These are phyloP conservation scores for Hucho hucho DNA, from an alignment of 2,113 vertebrate genomes.

Conservation along the genomic window DNA sequence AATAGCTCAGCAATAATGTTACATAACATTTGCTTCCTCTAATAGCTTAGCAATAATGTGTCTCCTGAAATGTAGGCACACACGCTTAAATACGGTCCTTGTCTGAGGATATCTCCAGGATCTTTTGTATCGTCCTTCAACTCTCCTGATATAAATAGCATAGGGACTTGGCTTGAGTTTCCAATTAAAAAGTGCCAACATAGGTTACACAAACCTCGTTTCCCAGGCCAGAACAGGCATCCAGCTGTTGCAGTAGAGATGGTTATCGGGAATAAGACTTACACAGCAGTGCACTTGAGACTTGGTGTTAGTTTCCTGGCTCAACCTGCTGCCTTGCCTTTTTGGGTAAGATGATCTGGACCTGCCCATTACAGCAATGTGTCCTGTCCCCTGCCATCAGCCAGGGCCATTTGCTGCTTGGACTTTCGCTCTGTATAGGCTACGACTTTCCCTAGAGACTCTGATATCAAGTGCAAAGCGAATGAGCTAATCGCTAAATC, in stretches of 20 bases:
- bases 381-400: slow-evolving; percentile 46
- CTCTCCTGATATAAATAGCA: slow-evolving; percentile 39
- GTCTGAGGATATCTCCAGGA: background rate
- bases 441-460: slow-evolving; percentile 21
- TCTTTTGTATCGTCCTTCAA: background rate
- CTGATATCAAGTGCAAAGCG: background rate
- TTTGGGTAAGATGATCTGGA: slow-evolving; percentile 70
- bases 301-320: slow-evolving; percentile 57
- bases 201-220: slow-evolving; percentile 25
- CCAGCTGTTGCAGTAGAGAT: slow-evolving; percentile 62
- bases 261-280: slow-evolving; percentile 53
- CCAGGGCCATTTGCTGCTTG: slow-evolving; percentile 60
- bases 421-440: slow-evolving; percentile 51
- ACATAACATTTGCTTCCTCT: too few relatives aligned
- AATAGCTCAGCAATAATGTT: too few relatives aligned
- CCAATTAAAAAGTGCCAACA: slow-evolving; percentile 45
- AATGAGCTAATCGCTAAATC: background rate
- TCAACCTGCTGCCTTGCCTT: slow-evolving; percentile 39
- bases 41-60: too few relatives aligned
- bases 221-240: slow-evolving; percentile 49
- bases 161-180: slow-evolving; percentile 31
- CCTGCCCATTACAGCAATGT: slow-evolving; percentile 70
- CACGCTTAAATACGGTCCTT: background rate
- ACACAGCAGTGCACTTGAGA: slow-evolving; percentile 46
- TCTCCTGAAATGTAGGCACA: too few relatives aligned